phyloP scores from a whole-genome alignment of 1,140 invertebrate species.

The Theocolax elegans region DNA sequence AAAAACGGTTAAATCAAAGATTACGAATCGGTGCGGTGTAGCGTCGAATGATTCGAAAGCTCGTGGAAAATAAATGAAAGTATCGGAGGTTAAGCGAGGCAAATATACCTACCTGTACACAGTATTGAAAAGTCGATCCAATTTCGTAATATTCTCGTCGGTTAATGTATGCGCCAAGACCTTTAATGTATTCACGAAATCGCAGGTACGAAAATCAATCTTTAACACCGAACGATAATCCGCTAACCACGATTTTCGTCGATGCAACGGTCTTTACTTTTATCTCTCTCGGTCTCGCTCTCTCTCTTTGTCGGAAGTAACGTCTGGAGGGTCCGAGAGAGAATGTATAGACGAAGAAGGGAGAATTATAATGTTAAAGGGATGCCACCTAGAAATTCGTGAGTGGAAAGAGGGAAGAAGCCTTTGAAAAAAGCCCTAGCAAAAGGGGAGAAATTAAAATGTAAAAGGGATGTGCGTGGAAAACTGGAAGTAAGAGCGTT shows the following conservation, averaged over 20 bases:
- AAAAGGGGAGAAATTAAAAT: constrained; percentile 67
- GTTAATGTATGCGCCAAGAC: constrained; percentile 52
- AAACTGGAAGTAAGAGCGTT: constrained; percentile 52
- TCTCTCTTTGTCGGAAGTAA: constrained; percentile 51
- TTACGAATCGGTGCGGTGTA: too few relatives aligned
- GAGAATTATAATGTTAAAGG: constrained; percentile 64
- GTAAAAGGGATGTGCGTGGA: constrained; percentile 63
- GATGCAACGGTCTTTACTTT: constrained; percentile 54
- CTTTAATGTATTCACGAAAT: constrained; percentile 44
- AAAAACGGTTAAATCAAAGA: constrained; percentile 10
- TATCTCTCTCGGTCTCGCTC: neutral
- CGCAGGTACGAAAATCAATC: constrained; percentile 26
- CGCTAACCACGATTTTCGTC: constrained; percentile 42
- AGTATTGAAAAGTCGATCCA: constrained; percentile 39
- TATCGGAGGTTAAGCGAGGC: neutral
- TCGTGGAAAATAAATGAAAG: neutral
- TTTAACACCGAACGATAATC: constrained; percentile 50
- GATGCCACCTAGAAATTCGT: constrained; percentile 55
- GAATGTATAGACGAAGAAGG: constrained; percentile 28
- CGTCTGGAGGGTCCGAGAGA: neutral
- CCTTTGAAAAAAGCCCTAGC: constrained; percentile 58
- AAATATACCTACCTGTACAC: too few relatives aligned
- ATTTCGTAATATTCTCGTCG: constrained; percentile 40
- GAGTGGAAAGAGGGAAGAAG: constrained; percentile 29
- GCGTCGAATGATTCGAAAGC: too few relatives aligned